These are phyloP conservation scores for Craseonycteris thonglongyai DNA, from an alignment of 2,113 vertebrate species.

Conservation along the genomic window DNA sequence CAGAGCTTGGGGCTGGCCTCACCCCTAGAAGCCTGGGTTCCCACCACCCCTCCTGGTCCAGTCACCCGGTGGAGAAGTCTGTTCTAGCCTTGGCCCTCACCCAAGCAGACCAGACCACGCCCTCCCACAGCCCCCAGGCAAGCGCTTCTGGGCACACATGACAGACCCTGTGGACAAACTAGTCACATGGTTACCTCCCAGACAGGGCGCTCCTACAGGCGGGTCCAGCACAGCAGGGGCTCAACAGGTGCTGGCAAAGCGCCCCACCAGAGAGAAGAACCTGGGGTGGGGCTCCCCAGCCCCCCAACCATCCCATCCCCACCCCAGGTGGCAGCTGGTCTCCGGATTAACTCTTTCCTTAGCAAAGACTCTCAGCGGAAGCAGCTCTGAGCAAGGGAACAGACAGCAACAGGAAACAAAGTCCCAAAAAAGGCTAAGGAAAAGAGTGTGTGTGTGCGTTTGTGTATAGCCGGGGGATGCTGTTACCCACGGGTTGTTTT, in stretches of 20 bases:
- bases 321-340: neutral
- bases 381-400: neutral
- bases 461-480: too few species aligned
- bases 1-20: neutral
- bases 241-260: neutral
- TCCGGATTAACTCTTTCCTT: neutral
- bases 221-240: neutral
- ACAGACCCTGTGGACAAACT: neutral
- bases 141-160: neutral
- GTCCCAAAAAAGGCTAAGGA: neutral
- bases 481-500: too few species aligned
- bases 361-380: neutral
- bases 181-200: neutral
- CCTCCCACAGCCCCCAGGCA: neutral
- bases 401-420: neutral
- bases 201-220: neutral
- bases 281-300: neutral
- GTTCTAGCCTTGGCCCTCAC: neutral
- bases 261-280: neutral
- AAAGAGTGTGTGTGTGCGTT: too few species aligned
- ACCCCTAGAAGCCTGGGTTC: accelerated
- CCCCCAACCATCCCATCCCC: too few species aligned
- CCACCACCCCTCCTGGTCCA: neutral
- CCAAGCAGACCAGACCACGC: neutral
- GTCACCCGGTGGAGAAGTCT: neutral